Conservation (phyloP, 2,888 invertebrate species). For the Xanthorhoe designata region DNA sequence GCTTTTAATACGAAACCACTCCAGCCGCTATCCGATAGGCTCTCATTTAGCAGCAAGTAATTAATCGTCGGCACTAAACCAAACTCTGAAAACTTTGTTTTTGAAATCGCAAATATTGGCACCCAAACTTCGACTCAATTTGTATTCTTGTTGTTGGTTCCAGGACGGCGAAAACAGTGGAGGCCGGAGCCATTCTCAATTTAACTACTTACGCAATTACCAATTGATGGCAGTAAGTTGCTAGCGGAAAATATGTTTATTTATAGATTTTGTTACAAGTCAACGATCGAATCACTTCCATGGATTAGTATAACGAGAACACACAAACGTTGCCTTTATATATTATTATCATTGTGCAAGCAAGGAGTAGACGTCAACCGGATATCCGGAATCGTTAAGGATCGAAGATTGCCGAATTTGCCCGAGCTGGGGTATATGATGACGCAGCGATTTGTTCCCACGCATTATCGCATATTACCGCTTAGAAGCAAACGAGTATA, state of each 20-base stretch:
- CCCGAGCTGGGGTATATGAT: slow-evolving; percentile 36
- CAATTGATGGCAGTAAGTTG: slow-evolving; percentile 10
- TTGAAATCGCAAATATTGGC: slow-evolving; percentile 49
- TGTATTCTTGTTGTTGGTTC: slow-evolving; percentile 43
- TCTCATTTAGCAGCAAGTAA: slow-evolving; percentile 48
- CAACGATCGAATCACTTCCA: slow-evolving; percentile 32
- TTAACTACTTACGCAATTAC: slow-evolving; percentile 26
- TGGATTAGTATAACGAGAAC: slow-evolving; percentile 34
- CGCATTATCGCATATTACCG: slow-evolving; percentile 45
- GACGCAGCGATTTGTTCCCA: slow-evolving; percentile 42
- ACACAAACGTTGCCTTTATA: slow-evolving; percentile 33
- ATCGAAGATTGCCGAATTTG: slow-evolving; percentile 42
- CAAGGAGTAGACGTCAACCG: slow-evolving; percentile 38
- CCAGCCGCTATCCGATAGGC: slow-evolving; percentile 48
- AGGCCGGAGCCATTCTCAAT: slow-evolving; percentile 29
- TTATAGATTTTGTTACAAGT: slow-evolving; percentile 28
- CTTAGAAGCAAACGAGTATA: slow-evolving; percentile 42
- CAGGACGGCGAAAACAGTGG: slow-evolving; percentile 33
- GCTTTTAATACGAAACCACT: slow-evolving; percentile 46
- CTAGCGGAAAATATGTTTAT: slow-evolving; percentile 32
- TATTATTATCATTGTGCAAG: slow-evolving; percentile 39
- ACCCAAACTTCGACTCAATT: slow-evolving; percentile 44
- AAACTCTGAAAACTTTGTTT: slow-evolving; percentile 49
- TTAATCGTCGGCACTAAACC: slow-evolving; percentile 57
- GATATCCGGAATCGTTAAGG: slow-evolving; percentile 45